These are phyloP conservation scores for Notamacropus eugenii DNA, from an alignment of 2,797 vertebrate species.

Conservation along the genomic window DNA sequence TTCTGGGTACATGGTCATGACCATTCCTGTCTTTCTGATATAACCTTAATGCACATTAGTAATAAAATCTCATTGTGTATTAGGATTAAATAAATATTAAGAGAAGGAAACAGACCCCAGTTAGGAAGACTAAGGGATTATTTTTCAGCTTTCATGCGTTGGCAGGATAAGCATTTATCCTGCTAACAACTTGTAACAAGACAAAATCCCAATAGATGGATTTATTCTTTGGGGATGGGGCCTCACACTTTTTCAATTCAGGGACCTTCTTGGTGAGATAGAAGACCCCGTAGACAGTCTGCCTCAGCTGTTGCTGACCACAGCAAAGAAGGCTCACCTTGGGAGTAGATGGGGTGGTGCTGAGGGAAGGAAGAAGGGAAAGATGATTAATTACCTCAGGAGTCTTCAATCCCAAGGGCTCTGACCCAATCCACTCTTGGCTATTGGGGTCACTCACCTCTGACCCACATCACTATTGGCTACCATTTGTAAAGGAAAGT, in stretches of 20 bases:
- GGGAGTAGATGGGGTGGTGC: background rate
- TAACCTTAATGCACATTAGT: conserved; percentile 70
- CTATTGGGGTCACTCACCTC: background rate
- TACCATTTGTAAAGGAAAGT: background rate
- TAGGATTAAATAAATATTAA: conserved; percentile 65
- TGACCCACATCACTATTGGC: background rate
- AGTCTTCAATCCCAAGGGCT: background rate
- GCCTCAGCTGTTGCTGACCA: background rate
- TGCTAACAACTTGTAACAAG: background rate
- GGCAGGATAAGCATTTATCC: background rate
- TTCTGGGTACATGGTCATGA: conserved; percentile 57
- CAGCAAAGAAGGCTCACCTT: background rate
- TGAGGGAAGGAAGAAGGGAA: background rate
- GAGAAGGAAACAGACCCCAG: background rate
- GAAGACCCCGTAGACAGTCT: background rate
- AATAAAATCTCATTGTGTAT: conserved; percentile 69
- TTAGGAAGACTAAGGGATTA: background rate
- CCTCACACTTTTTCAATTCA: background rate
- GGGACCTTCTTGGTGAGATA: background rate
- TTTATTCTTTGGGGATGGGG: background rate
- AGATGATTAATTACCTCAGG: background rate
- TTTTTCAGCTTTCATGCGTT: background rate
- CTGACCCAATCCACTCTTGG: background rate
- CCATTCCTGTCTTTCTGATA: conserved; percentile 69
- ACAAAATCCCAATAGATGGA: background rate